Base-by-base conservation (phyloP, 2,113 vertebrate species). In the Hemibagrus wyckioides region DNA sequence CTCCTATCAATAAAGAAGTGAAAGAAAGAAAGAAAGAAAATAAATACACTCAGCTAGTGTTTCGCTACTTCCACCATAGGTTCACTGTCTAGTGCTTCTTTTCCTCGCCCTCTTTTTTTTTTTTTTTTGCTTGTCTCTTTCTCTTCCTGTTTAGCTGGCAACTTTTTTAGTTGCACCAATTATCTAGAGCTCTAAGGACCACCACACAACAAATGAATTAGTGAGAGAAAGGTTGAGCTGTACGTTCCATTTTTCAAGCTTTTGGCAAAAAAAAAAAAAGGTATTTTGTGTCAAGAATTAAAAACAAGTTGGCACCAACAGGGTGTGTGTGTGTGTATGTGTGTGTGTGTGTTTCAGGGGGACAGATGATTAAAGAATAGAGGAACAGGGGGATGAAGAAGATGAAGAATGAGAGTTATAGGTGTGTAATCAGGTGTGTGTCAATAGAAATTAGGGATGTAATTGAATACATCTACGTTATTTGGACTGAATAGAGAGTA, bases 11-110 rank as follows among this genome's bases (percentile, higher is more conserved):
- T 89, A 73, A 80, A 86, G 84, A 63, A 87, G 11, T 44, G 21
- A 50, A 84, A 76, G 88, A 88, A 90, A 86, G 90, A 80, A 88
- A 83, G 81, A 88, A 91, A 44, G 44, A n/a, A 86, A 90, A 92
- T 91, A 69, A 25, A 56, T 25, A 39, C 2, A 39, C 23, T 10
- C 36, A 17, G 48, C 19, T 71, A 71, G 17, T 1, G 21, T 57
- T 71, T 73, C 21, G 54, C 50, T 54, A 25, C 39, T 9, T 67
- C 23, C 44, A 23, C 48, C 82, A 50, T 48, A 76, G 25, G 48
- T 56, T 73, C 54, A 2, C 48, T 63, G 80, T 56, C 25, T 90
- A 90, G 63, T 2, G 81, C 15, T 61, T 84, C 28, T 33, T n/a
- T 71, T 2, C 2, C 2, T n/a, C 44, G 39, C 33, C 65, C 30